These are phyloP conservation scores for Bugula neritina DNA, from an alignment of 2,888 invertebrate genomes.

Conservation along the genomic window DNA sequence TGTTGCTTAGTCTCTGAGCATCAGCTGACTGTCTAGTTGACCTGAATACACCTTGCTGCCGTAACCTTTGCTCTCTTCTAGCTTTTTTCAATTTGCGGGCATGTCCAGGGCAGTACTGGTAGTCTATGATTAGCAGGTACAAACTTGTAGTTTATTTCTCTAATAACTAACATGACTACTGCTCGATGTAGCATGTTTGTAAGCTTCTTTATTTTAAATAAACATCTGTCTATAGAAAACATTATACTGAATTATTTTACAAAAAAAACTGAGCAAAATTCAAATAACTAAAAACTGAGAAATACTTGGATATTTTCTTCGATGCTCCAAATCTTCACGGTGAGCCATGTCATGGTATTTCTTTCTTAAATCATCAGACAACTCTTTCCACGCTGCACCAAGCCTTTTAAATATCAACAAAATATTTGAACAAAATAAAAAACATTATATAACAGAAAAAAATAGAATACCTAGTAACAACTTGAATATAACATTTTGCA, in stretches of 20 bases:
- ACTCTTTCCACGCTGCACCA: conserved; percentile 23
- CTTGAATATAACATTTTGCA: too few relatives aligned
- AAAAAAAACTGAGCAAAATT: too few relatives aligned
- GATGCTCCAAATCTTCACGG: conserved; percentile 26
- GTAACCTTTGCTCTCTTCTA: conserved; percentile 25
- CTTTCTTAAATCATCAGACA: conserved; percentile 25
- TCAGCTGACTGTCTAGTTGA: background rate
- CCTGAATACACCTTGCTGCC: conserved; percentile 23
- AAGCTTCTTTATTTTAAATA: too few relatives aligned
- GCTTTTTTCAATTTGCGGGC: conserved; percentile 23
- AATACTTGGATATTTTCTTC: conserved; percentile 26
- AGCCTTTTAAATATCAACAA: background rate
- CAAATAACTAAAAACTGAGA: too few relatives aligned
- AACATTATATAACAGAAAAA: too few relatives aligned
- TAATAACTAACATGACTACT: too few relatives aligned
- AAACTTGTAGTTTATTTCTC: too few relatives aligned
- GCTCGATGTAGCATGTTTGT: too few relatives aligned
- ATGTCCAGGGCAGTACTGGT: conserved; percentile 26
- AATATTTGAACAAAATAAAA: too few relatives aligned
- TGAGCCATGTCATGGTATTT: conserved; percentile 28
- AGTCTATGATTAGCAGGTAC: background rate
- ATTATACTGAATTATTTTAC: too few relatives aligned
- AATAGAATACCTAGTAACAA: too few relatives aligned
- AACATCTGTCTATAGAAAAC: too few relatives aligned
- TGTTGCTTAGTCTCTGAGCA: background rate